Conservation (phyloP, 2,888 invertebrate genomes). For the Nomada ferruginata region DNA sequence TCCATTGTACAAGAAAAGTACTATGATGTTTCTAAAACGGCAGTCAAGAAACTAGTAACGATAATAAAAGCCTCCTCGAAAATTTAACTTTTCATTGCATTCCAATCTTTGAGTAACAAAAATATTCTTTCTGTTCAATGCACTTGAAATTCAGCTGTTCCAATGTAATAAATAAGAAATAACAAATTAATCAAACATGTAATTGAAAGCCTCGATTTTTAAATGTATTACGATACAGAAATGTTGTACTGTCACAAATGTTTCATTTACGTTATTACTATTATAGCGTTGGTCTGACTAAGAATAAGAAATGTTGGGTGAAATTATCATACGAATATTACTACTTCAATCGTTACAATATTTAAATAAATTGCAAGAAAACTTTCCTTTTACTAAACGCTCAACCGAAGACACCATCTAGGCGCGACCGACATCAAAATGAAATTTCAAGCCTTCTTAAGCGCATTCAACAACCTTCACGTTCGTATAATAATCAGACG, state of each 20-base stretch:
- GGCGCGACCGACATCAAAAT: neutral
- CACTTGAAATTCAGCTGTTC: neutral
- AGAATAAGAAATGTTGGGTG: too few relatives aligned
- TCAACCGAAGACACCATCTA: neutral
- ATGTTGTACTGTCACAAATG: neutral
- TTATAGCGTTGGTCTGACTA: neutral
- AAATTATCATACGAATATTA: too few relatives aligned
- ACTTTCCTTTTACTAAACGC: too few relatives aligned
- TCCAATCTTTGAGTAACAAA: too few relatives aligned
- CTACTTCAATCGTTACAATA: too few relatives aligned
- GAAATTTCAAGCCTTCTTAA: neutral
- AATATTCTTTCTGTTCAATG: neutral
- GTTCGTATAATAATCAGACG: neutral
- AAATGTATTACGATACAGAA: neutral
- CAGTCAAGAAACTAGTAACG: neutral
- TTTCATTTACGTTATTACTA: neutral
- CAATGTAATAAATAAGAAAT: neutral
- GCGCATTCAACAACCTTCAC: neutral
- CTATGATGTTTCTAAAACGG: neutral
- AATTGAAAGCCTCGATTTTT: neutral
- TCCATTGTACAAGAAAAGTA: conserved; percentile 10
- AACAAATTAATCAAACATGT: neutral
- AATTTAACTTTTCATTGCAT: neutral
- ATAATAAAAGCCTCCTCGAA: neutral
- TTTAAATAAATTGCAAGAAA: too few relatives aligned